phyloP scores from a whole-genome alignment of 2,113 vertebrate species.

The Chlorodrepanis virens region DNA sequence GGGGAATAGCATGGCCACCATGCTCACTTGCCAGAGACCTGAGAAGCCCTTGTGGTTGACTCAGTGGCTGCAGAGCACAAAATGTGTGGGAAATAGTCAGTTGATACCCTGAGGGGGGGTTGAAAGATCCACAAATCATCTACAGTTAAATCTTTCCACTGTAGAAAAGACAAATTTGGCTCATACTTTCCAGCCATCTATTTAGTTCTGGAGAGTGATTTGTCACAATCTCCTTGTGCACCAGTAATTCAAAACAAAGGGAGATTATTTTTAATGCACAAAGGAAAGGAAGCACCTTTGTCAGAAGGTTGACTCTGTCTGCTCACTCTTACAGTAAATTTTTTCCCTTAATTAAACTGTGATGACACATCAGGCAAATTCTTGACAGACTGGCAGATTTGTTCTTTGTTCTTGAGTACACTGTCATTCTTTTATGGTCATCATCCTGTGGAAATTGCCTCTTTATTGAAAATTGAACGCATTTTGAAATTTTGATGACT shows the following conservation, averaged over 20 bases:
- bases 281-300: background rate
- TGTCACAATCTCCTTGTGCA: background rate
- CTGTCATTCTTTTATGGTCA: slow-evolving; percentile 10
- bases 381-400: background rate
- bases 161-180: background rate
- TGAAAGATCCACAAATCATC: background rate
- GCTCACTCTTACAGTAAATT: background rate
- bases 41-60: background rate
- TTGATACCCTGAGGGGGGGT: background rate
- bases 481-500: slow-evolving; percentile 14
- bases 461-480: background rate
- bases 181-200: background rate
- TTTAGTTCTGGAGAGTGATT: background rate
- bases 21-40: background rate
- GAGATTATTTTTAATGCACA: background rate
- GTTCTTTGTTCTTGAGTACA: background rate
- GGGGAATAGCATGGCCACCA: accelerated
- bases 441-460: background rate
- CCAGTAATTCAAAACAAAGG: background rate
- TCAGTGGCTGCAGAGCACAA: background rate
- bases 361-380: background rate
- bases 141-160: background rate
- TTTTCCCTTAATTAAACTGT: slow-evolving; percentile 5
- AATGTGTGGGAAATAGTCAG: background rate
- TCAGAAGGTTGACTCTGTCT: background rate